A percentile compares a stretch with the other conserved stretches of the same genome.
These are phyloP conservation scores for Pagrus major DNA, from an alignment of 2,113 vertebrate species.

Conservation along the genomic window DNA sequence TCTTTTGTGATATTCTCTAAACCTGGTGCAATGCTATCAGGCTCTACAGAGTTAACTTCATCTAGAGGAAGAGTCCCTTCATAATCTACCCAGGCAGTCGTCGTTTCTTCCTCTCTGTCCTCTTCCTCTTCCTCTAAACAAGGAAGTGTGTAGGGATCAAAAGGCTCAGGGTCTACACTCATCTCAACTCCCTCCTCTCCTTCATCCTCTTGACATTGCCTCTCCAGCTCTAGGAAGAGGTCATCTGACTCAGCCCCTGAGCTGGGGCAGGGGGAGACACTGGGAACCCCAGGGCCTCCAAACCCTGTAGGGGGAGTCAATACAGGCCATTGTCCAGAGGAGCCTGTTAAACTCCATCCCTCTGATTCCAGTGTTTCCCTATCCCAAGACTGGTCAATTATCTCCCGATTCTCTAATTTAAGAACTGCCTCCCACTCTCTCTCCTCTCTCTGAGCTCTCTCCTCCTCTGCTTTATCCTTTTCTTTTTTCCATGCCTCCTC, in stretches of 20 bases:
- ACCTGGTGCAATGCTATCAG: conserved; percentile 4
- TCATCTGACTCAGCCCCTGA: conserved; percentile 92
- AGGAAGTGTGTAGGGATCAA: conserved; percentile 68
- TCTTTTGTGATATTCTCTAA: conserved; percentile 36
- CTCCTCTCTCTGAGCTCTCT: conserved; percentile 85
- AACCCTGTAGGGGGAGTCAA: conserved; percentile 85
- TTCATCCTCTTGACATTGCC: conserved; percentile 88
- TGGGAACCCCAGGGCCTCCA: conserved; percentile 74
- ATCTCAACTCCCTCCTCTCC: conserved; percentile 68
- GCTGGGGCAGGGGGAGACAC: conserved; percentile 84
- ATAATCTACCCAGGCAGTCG: conserved; percentile 30
- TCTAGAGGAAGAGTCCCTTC: conserved; percentile 65
- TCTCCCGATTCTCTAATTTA: conserved; percentile 83
- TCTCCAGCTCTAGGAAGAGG: conserved; percentile 95
- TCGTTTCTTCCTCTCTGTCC: conserved; percentile 51
- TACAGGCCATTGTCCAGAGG: conserved; percentile 82
- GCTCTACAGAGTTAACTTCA: conserved; percentile 40
- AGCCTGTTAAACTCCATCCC: conserved; percentile 77
- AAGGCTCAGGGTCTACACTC: conserved; percentile 74
- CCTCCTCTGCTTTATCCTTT: conserved; percentile 70
- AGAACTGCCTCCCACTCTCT: conserved; percentile 86
- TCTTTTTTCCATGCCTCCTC: conserved; percentile 81
- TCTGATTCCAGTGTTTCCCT: conserved; percentile 78
- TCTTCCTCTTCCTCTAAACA: conserved; percentile 71
- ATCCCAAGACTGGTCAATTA: conserved; percentile 74